Base-by-base conservation (phyloP, 2,113 vertebrate genomes). In the Notarius lentiginosus region DNA sequence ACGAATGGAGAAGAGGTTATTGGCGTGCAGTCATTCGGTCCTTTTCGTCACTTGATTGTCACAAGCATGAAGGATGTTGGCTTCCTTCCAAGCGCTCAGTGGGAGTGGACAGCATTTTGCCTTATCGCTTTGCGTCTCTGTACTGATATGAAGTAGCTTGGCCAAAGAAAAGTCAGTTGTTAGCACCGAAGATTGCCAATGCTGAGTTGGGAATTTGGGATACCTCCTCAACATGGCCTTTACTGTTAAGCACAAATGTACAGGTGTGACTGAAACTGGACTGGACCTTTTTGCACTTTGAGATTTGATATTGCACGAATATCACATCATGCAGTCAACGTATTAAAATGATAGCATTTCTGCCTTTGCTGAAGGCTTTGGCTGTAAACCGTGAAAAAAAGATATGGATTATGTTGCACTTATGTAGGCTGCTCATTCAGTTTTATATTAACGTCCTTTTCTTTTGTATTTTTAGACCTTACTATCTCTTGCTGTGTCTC, bases 241-340 rank as follows among this genome's bases (percentile, higher is more conserved):
- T 81, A 86, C 30, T 68, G 84, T 90, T 76, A 84, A 90, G 87
- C 75, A 88, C 86, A 90, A 81, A 34, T 75, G 53, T 83, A 81
- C 87, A 75, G 58, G 82, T 7, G 20, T 47, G 53, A 58, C 84
- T 80, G 3, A 79, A 51, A 79, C 41, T 41, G 41, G 41, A 41
- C 41, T 30, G 68, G 80, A 83, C 27, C 41, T 63, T 81, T 89
- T 89, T 85, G 89, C 89, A 82, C 84, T 86, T 90, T 84, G 61
- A 81, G 30, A 82, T 86, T 82, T 87, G 61, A 73, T n/a, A 76
- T 87, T 66, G 80, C 70, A 56, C 56, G 77, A 83, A 79, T 83
- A 85, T 85, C 63, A 85, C 14, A 83, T 68, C n/a, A 15, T 81
- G 34, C 41, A n/a, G n/a, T 83, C 56, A 7, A 15, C 5, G n/a